Evolutionary conservation across 2,113 vertebrate species (phyloP), one percentile per base, ranked within the genome.

Genomic region (Myotis yumanensis): DNA sequence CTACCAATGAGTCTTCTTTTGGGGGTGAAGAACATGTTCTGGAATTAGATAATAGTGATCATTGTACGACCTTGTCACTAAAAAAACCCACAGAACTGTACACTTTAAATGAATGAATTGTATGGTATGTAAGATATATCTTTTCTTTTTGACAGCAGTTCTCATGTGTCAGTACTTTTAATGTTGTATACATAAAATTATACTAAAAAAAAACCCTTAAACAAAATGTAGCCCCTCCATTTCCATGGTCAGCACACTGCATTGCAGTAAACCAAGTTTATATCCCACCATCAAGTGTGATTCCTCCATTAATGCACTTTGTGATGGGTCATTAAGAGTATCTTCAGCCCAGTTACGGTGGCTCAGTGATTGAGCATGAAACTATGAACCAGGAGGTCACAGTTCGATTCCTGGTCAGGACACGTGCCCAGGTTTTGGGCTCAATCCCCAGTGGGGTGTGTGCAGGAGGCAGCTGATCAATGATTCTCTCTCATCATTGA

Each of bases 61-160:
- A 14, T 80, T 86, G 16, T 76, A 35, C 52, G 35, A 32, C 7
- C 46, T 43, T 90, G 6, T 79, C 35, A 66, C 66, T 32, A 10
- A 79, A 71, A 71, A 64, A 88, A 90, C n/a, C 28, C 43, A n/a
- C 30, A 35, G 14, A 84, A 93, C 4, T 90, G 0, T 76, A 71
- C 2, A 72, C 43, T 87, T 89, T 18, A 90, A 77, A 76, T 93
- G 23, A 94, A 28, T 95, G 40, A 73, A 66, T 96, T 75, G 66
- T 90, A 69, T 52, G 30, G 69, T 76, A n/a, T 86, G 14, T 80
- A 46, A 94, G 88, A 83, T 94, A 51, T 22, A 83, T 91, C 57
- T 89, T 66, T 66, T 32, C 30, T n/a, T 68, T 68, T 17, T n/a
- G 30, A 1, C 15, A 68, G 32, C 7, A 68, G 32, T n/a, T 68